Base-by-base conservation (phyloP, 2,797 vertebrate genomes). In the Microcaecilia unicolor region DNA sequence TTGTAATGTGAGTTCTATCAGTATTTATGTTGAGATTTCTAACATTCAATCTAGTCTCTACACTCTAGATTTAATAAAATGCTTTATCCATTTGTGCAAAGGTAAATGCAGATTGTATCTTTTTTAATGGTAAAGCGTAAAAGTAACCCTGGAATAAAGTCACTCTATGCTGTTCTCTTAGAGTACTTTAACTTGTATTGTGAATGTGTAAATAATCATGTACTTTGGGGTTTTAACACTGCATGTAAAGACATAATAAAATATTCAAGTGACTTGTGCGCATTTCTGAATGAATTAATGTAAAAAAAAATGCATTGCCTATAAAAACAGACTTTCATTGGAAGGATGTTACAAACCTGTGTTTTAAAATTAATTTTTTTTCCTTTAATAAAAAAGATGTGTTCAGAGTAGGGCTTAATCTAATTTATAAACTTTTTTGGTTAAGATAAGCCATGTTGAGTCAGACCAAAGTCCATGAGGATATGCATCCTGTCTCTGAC, bases 191-290 rank as follows among this genome's bases (percentile, higher is more conserved):
- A 88, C 85, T 85, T 93, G 90, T 96, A 93, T 91, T 97, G 94
- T 97, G 93, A 93, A 93, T 88, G 89, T 98, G 92, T 98, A 98
- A 91, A 98, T 97, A 97, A 89, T 92, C 63, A 84, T 74, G 70
- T 79, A 84, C 84, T 90, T 89, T 84, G 81, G 81, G 90, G 87
- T 90, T 91, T 96, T 97, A 96, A 95, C 92, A 96, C 87, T 63
- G 95, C 93, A 98, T 97, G 95, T 96, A 97, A 92, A 97, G 89
- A 91, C 86, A 83, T 94, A 98, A 97, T 98, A 97, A 98, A 98
- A 86, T 89, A 93, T 89, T 88, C 67, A 75, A 64, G 63, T 68
- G 61, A 72, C n/a, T n/a, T n/a, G n/a, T n/a, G 32, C 15, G n/a
- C n/a, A n/a, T n/a, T n/a, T n/a, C n/a, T n/a, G n/a, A n/a, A n/a